These are phyloP conservation scores for Anguilla anguilla DNA, from an alignment of 2,797 vertebrate species.

Conservation along the genomic window DNA sequence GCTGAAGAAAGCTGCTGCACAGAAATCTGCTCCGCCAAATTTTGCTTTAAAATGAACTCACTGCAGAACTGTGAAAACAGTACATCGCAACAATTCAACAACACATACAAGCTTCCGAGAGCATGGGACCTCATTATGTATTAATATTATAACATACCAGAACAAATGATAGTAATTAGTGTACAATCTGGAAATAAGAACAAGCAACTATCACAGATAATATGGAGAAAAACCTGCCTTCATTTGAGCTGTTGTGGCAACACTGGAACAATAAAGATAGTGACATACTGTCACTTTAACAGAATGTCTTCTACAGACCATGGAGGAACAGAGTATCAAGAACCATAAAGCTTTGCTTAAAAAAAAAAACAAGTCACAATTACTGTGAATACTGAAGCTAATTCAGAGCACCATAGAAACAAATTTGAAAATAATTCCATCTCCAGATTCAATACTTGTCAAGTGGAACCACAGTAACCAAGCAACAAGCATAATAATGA, in stretches of 20 bases:
- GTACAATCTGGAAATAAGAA: neutral
- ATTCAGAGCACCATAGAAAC: slow-evolving; percentile 10
- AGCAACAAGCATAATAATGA: slow-evolving; percentile 25
- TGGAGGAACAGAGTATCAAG: neutral
- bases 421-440: slow-evolving; percentile 16
- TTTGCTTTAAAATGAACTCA: neutral
- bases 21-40: neutral
- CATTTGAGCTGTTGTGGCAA: neutral
- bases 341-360: neutral
- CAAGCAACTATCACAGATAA: neutral
- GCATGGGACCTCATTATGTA: neutral
- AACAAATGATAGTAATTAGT: neutral
- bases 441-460: slow-evolving; percentile 28
- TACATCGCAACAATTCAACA: neutral
- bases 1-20: neutral
- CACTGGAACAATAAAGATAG: neutral
- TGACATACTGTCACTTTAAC: neutral
- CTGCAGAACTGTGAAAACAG: neutral
- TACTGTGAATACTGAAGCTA: neutral
- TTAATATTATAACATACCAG: neutral
- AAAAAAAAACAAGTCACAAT: neutral
- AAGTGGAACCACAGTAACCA: slow-evolving; percentile 24
- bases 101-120: neutral
- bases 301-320: neutral
- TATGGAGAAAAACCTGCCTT: neutral